phyloP scores from a whole-genome alignment of 2,888 invertebrate genomes.

The Aporophyla nigra region DNA sequence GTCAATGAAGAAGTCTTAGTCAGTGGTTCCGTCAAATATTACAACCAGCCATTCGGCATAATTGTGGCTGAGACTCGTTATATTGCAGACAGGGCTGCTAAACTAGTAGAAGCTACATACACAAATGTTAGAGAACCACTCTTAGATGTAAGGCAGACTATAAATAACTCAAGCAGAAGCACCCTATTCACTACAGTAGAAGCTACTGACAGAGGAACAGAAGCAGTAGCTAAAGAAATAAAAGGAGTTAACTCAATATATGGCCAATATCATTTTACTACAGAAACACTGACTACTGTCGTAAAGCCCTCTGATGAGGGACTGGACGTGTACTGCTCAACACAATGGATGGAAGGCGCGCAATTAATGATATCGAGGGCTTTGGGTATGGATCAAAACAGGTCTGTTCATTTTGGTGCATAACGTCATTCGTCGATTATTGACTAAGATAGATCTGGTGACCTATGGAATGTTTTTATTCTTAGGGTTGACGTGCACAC shows the following conservation, averaged over 20 bases:
- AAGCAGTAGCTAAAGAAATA: constrained; percentile 81
- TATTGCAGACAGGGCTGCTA: constrained; percentile 90
- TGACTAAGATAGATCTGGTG: background rate
- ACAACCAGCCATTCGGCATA: constrained; percentile 78
- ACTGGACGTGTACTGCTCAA: constrained; percentile 91
- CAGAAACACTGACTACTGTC: constrained; percentile 93
- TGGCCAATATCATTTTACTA: constrained; percentile 93
- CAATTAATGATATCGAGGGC: constrained; percentile 90
- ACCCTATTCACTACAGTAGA: constrained; percentile 55
- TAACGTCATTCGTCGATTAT: background rate
- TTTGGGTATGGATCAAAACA: constrained; percentile 90
- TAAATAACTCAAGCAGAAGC: constrained; percentile 67
- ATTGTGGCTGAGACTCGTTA: constrained; percentile 91
- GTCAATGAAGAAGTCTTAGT: constrained; percentile 85
- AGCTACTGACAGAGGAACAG: constrained; percentile 76
- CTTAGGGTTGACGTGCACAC: constrained; percentile 92
- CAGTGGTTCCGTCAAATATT: constrained; percentile 73
- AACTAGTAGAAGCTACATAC: constrained; percentile 90
- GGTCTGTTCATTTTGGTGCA: constrained; percentile 78
- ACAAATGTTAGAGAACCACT: constrained; percentile 78
- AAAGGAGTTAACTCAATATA: constrained; percentile 89
- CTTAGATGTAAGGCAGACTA: constrained; percentile 73
- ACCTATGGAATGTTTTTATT: background rate
- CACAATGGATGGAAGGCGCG: constrained; percentile 91
- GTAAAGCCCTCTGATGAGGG: constrained; percentile 93